Evolutionary conservation across 2,888 invertebrate genomes (phyloP), one percentile per base, ranked within the genome.

Genomic region (Unio delphinus): DNA sequence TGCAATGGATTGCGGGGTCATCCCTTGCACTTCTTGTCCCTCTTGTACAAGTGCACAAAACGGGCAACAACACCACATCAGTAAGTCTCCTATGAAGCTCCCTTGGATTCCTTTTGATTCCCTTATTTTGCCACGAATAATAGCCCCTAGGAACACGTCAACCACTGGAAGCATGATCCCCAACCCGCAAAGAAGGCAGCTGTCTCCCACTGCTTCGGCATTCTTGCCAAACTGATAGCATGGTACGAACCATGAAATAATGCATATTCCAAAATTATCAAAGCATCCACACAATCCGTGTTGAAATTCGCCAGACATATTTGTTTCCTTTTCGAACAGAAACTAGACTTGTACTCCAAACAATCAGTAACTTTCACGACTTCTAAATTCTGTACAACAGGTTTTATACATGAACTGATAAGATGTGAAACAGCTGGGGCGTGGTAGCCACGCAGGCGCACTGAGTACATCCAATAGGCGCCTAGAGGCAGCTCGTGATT

Each of bases 151-250:
- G 61, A 82, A 74, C 18, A 87, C 55, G 67, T 86, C 82, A 15
- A 82, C 75, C 4, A 81, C 68, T 6, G 87, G 87, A 6, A 88
- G 78, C 34, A 86, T 65, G 74, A 80, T 75, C n/a, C 80, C 80
- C 8, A 87, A 63, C 20, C 87, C 88, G 67, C 86, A 88, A 26
- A 88, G 72, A 20, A 87, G 68, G 69, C 88, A 88, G 67, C 79
- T 82, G 45, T 88, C 88, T 4, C 88, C 88, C 3, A 87, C 86
- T 4, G 83, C 80, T 68, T 89, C 87, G 2, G 87, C 88, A 73
- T 86, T 87, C 76, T 87, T 87, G 8, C 89, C 89, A 62, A 86
- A 86, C 61, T 84, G 84, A 79, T 87, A 88, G 69, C 89, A 89
- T 15, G 89, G 89, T 18, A 84, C 73, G 45, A 88, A 76, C 74